A percentile compares a stretch with the other conserved stretches of the same genome.
Evolutionary conservation across 2,113 vertebrate genomes (phyloP).

Genomic region (Taurulus bubalis): DNA sequence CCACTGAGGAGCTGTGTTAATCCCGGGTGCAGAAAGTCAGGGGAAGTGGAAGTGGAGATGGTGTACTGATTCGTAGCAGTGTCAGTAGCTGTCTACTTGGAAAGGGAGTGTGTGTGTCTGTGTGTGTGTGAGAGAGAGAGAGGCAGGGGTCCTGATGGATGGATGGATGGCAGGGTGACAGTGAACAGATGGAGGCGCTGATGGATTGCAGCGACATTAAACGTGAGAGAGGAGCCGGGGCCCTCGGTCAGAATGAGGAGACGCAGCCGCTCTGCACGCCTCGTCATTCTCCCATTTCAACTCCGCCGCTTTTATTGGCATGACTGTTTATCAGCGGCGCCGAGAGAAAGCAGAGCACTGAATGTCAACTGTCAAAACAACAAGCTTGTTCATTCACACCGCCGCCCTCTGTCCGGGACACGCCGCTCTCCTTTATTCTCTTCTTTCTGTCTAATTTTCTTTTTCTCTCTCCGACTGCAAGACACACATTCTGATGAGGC

Average conservation of each 20-base stretch:
- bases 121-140: not conserved
- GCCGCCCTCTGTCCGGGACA: not conserved
- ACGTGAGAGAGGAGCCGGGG: slow-evolving; percentile 69
- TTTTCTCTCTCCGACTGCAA: not conserved
- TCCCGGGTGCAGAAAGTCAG: not conserved
- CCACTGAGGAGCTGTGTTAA: not conserved
- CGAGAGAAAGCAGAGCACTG: not conserved
- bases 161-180: slow-evolving; percentile 65
- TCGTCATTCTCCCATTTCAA: slow-evolving; percentile 41
- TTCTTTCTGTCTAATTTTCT: not conserved
- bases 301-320: slow-evolving; percentile 30
- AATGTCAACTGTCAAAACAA: slow-evolving; percentile 52
- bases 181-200: slow-evolving; percentile 78
- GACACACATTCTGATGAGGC: not conserved
- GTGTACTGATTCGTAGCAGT: slow-evolving; percentile 4
- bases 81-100: slow-evolving; percentile 2
- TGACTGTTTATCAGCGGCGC: slow-evolving; percentile 39
- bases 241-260: slow-evolving; percentile 53
- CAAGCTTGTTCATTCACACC: slow-evolving; percentile 16
- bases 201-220: slow-evolving; percentile 78
- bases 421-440: not conserved
- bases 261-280: slow-evolving; percentile 14
- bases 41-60: slow-evolving; percentile 2
- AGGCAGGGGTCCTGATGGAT: slow-evolving; percentile 42
- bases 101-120: not conserved